Evolutionary conservation across 2,113 vertebrate genomes (phyloP).

Genomic region (Actenoides hombroni): DNA sequence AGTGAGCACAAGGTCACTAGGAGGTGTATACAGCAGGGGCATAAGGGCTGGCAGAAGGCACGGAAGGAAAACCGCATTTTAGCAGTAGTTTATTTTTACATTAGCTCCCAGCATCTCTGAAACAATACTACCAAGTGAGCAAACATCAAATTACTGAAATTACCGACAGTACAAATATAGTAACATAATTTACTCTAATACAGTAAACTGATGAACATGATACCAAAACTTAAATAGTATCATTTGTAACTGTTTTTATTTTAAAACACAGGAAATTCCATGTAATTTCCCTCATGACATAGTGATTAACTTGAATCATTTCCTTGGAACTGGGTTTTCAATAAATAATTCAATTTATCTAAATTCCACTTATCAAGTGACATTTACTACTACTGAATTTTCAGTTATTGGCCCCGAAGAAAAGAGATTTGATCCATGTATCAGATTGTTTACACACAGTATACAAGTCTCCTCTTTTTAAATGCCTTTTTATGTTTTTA

Average conservation of each 20-base stretch:
- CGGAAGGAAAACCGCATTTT: background rate
- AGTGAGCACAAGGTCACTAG: background rate
- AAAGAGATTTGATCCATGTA: background rate
- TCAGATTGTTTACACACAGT: background rate
- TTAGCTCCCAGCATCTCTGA: background rate
- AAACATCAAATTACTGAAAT: background rate
- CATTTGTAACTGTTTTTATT: background rate
- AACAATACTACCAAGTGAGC: background rate
- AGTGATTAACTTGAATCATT: background rate
- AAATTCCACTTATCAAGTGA: constrained; percentile 6
- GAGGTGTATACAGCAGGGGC: background rate
- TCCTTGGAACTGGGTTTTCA: background rate
- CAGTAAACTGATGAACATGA: background rate
- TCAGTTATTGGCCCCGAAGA: background rate
- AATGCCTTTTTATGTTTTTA: background rate
- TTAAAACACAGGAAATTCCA: background rate
- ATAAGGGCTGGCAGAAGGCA: background rate
- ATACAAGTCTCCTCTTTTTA: background rate
- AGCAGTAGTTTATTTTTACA: background rate
- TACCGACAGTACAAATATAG: background rate
- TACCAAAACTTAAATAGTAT: background rate
- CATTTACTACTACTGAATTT: constrained; percentile 3
- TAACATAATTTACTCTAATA: background rate
- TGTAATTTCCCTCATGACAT: background rate
- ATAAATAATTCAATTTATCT: constrained; percentile 25